These are phyloP conservation scores for Alitta virens DNA, from an alignment of 2,888 invertebrate species.

Conservation along the genomic window DNA sequence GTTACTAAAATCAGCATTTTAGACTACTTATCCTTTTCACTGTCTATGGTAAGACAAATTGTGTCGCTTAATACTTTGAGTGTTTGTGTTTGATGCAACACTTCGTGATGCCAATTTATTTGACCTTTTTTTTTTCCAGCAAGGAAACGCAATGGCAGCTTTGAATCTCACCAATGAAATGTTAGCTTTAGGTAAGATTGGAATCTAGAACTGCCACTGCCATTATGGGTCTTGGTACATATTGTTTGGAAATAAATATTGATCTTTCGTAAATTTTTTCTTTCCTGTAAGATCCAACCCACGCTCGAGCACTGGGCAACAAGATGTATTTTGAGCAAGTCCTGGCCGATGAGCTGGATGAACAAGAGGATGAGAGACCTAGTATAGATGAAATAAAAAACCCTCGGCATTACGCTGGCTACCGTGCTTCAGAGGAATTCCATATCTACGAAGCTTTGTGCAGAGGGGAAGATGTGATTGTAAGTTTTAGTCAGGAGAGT, in stretches of 20 bases:
- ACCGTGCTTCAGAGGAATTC: slow-evolving; percentile 55
- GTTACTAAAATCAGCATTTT: slow-evolving; percentile 9
- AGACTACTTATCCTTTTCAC: slow-evolving; percentile 27
- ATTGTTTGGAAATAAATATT: no score
- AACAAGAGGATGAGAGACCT: slow-evolving; percentile 31
- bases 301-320: slow-evolving; percentile 85
- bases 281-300: slow-evolving; percentile 60
- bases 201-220: no score
- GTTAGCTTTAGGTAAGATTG: slow-evolving; percentile 66
- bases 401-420: slow-evolving; percentile 39
- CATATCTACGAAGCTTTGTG: slow-evolving; percentile 61
- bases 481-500: no score
- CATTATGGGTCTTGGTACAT: no score
- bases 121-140: slow-evolving; percentile 53
- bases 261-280: no score
- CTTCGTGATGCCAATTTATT: no score
- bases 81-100: no score
- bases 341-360: slow-evolving; percentile 59
- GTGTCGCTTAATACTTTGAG: no score
- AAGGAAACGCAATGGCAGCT: slow-evolving; percentile 82
- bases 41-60: slow-evolving; percentile 23
- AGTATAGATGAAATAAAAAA: slow-evolving; percentile 32
- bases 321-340: slow-evolving; percentile 85
- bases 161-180: slow-evolving; percentile 86
- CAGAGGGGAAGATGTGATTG: slow-evolving; percentile 57